Conservation (phyloP, 2,797 vertebrate genomes). For the Tragopan temminckii region DNA sequence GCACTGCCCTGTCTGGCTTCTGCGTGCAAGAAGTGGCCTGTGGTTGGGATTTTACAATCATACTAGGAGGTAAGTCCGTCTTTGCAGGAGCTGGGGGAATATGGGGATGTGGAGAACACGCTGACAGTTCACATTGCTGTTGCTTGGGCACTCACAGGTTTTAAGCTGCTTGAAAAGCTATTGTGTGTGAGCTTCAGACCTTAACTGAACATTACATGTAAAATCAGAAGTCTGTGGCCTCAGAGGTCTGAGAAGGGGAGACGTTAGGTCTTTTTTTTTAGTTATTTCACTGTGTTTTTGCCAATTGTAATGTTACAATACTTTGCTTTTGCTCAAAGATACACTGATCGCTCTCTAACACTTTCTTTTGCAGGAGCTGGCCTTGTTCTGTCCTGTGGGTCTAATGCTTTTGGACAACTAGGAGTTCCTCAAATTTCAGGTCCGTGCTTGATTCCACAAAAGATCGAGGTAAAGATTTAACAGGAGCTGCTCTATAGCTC, state of each 20-base stretch:
- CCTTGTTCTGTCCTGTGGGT: constrained; percentile 89
- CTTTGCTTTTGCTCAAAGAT: background rate
- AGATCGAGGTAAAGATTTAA: constrained; percentile 84
- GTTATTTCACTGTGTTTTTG: background rate
- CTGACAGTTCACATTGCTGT: background rate
- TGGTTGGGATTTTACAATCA: constrained; percentile 95
- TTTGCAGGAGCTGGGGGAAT: background rate
- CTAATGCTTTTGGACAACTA: constrained; percentile 92
- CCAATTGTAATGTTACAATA: background rate
- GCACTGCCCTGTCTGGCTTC: constrained; percentile 74
- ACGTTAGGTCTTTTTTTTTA: background rate
- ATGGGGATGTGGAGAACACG: background rate
- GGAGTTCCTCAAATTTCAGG: constrained; percentile 82
- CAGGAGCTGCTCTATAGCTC: background rate
- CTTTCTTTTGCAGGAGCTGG: constrained; percentile 83
- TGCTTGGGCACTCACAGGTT: background rate
- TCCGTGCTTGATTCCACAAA: constrained; percentile 80
- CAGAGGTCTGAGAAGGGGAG: background rate
- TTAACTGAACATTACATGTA: background rate
- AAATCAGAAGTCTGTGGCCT: background rate
- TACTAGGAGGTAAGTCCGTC: constrained; percentile 85
- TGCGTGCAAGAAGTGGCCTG: constrained; percentile 87
- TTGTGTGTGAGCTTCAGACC: background rate
- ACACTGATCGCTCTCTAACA: background rate
- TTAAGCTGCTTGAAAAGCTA: background rate